phyloP scores from a whole-genome alignment of 2,113 vertebrate species.

The Menura novaehollandiae region DNA sequence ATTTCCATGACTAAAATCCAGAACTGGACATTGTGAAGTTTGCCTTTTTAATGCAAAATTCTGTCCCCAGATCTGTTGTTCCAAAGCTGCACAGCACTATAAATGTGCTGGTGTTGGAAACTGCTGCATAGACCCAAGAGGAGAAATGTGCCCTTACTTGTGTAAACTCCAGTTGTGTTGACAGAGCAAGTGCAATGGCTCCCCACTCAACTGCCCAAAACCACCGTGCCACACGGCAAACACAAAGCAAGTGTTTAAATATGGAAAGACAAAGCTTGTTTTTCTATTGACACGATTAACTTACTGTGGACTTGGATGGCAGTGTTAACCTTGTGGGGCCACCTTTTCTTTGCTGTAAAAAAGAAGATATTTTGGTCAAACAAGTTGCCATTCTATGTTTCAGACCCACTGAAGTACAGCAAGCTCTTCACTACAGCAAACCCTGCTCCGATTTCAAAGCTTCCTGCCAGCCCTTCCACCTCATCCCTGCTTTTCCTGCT shows the following conservation, averaged over 20 bases:
- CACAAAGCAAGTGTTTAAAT: background rate
- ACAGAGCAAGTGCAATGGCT: background rate
- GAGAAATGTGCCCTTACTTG: background rate
- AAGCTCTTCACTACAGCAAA: background rate
- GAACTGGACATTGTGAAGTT: background rate
- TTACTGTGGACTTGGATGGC: slow-evolving; percentile 98
- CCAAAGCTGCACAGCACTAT: background rate
- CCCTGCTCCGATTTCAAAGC: background rate
- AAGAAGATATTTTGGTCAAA: slow-evolving; percentile 22
- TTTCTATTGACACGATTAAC: slow-evolving; percentile 45
- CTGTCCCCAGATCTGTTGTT: background rate
- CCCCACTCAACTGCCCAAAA: background rate
- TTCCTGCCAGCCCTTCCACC: background rate
- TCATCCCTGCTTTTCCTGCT: background rate
- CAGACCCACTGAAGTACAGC: background rate
- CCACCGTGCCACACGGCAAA: background rate
- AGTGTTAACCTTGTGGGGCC: slow-evolving; percentile 95
- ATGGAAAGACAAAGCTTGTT: slow-evolving; percentile 3
- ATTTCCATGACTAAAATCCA: background rate
- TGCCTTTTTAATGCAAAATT: background rate
- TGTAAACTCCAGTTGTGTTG: background rate
- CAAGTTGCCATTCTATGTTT: background rate
- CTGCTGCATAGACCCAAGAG: background rate
- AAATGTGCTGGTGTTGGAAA: background rate
- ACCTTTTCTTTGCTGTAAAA: slow-evolving; percentile 95